phyloP scores from a whole-genome alignment of 2,113 vertebrate species.

The Bufo bufo region DNA sequence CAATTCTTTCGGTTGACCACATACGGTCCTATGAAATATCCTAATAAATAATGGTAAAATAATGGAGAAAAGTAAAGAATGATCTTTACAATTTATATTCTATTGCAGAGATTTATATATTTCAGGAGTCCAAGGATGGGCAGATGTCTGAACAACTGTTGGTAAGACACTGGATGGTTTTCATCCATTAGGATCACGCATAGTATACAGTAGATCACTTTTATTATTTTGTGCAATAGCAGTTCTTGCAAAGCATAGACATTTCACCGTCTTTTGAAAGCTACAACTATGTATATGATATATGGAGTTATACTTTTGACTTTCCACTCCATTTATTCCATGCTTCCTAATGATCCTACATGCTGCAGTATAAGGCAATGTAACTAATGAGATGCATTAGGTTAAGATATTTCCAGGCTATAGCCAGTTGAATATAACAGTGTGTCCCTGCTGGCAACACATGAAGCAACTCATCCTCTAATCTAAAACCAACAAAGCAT shows the following conservation, averaged over 20 bases:
- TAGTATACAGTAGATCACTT: background rate
- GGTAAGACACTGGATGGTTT: background rate
- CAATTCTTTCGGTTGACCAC: too few relatives aligned
- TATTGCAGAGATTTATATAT: background rate
- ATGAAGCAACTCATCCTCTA: background rate
- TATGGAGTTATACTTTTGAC: background rate
- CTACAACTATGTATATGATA: background rate
- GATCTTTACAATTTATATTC: background rate
- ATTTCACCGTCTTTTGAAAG: background rate
- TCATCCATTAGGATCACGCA: background rate
- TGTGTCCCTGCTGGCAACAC: background rate
- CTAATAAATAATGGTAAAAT: too few relatives aligned
- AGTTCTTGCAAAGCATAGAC: background rate
- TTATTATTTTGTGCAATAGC: background rate
- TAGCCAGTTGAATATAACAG: background rate
- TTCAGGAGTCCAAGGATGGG: too few relatives aligned
- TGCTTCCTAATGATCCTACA: background rate
- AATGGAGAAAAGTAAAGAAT: background rate
- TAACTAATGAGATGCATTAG: background rate
- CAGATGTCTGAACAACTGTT: background rate
- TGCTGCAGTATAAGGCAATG: background rate
- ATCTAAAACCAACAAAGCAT: background rate
- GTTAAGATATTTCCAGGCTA: background rate
- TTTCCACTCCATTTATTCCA: background rate
- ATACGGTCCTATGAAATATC: too few relatives aligned